These are phyloP conservation scores for Galerucella pusilla DNA, from an alignment of 2,888 invertebrate genomes.

Conservation along the genomic window DNA sequence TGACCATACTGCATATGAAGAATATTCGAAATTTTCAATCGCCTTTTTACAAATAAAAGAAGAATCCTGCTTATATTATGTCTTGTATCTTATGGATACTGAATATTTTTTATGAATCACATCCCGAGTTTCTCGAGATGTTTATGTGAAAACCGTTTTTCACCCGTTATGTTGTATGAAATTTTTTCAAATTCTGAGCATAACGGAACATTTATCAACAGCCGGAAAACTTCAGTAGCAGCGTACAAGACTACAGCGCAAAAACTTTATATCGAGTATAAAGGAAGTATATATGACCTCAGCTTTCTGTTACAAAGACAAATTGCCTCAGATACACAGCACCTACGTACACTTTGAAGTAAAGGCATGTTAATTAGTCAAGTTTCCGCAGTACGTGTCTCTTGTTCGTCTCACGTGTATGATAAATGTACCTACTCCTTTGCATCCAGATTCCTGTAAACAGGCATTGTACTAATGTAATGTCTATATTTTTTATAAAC, in stretches of 20 bases:
- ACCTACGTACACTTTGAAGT: slow-evolving; percentile 32
- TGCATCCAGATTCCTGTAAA: slow-evolving; percentile 17
- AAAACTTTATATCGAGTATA: slow-evolving; percentile 24
- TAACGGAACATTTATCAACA: not conserved
- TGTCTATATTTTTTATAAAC: not conserved
- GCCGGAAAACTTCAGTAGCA: not conserved
- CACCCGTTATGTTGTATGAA: too few relatives aligned
- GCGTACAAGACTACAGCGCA: not conserved
- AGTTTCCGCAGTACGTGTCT: slow-evolving; percentile 29
- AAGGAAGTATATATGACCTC: slow-evolving; percentile 18
- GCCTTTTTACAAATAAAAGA: too few relatives aligned
- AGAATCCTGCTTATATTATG: too few relatives aligned
- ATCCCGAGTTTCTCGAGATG: too few relatives aligned
- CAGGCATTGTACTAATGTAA: slow-evolving; percentile 12
- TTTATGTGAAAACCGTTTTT: too few relatives aligned
- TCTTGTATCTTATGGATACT: too few relatives aligned
- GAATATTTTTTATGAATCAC: too few relatives aligned
- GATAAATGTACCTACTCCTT: slow-evolving; percentile 22
- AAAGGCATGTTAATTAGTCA: slow-evolving; percentile 33
- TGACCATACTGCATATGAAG: too few relatives aligned
- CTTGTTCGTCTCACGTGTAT: slow-evolving; percentile 22
- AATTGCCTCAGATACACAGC: slow-evolving; percentile 28
- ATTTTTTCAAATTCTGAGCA: too few relatives aligned
- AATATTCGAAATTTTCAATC: too few relatives aligned
- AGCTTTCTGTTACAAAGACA: slow-evolving; percentile 25